Evolutionary conservation across 1,140 invertebrate species (phyloP).

Genomic region (Pristionchus pacificus): DNA sequence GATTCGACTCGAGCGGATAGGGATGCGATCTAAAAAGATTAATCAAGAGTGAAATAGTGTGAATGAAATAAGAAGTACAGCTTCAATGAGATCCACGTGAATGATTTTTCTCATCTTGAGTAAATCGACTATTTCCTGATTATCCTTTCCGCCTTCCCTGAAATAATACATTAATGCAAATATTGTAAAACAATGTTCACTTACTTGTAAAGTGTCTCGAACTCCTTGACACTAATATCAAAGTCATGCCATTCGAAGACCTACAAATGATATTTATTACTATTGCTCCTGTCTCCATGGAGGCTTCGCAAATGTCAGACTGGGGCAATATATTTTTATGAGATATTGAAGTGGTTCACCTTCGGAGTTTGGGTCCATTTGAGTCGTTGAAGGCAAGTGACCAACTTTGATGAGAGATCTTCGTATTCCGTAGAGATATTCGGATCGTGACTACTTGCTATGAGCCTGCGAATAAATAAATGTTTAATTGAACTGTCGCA

Average conservation of each 20-base stretch:
- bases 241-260: constrained; percentile 22
- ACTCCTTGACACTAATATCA: constrained; percentile 21
- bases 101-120: constrained; percentile 27
- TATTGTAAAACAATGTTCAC: not conserved
- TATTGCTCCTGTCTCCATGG: constrained; percentile 1
- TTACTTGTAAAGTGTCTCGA: constrained; percentile 22
- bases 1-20: not conserved
- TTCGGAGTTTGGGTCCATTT: not conserved
- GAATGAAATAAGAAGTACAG: too few relatives aligned
- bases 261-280: too few relatives aligned
- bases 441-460: constrained; percentile 3
- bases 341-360: too few relatives aligned
- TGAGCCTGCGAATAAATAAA: constrained; percentile 12
- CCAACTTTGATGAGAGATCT: constrained; percentile 8
- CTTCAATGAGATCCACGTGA: constrained; percentile 7
- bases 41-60: too few relatives aligned
- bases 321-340: too few relatives aligned
- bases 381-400: constrained; percentile 4
- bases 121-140: constrained; percentile 23
- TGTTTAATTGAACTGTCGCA: constrained; percentile 11
- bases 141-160: constrained; percentile 18
- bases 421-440: constrained; percentile 12
- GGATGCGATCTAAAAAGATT: not conserved
- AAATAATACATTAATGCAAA: not conserved
- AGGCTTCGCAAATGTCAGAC: not conserved